Conservation (phyloP, 2,797 vertebrate species). For the Cynodonichthys magdalenae region DNA sequence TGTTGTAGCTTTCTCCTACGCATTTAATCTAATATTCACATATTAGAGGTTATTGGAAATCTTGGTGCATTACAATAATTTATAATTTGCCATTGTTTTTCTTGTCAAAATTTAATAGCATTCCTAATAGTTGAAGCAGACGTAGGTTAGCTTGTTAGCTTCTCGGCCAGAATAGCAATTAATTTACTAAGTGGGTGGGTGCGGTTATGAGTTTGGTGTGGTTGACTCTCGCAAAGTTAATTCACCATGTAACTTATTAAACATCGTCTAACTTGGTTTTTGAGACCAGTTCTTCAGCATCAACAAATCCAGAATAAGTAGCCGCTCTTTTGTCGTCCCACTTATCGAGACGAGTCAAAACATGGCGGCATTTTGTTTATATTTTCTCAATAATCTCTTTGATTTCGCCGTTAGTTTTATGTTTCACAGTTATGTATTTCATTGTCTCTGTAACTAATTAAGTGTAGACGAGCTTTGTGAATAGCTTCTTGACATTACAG, state of each 20-base stretch:
- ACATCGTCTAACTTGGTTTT: background rate
- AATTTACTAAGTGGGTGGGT: constrained; percentile 75
- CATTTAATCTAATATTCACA: constrained; percentile 9
- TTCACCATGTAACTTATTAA: no score
- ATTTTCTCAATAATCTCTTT: no score
- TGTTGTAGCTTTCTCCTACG: constrained; percentile 26
- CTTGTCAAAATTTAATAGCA: background rate
- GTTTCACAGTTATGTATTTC: background rate
- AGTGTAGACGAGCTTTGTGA: background rate
- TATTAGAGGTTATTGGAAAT: background rate
- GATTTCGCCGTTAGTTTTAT: no score
- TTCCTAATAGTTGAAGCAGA: background rate
- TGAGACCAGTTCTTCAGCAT: background rate
- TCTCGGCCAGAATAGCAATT: constrained; percentile 44
- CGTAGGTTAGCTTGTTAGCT: constrained; percentile 54
- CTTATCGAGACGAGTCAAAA: background rate
- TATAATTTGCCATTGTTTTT: background rate
- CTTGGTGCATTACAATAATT: background rate
- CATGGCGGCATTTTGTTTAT: no score
- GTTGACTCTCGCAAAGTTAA: constrained; percentile 35
- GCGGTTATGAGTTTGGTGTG: constrained; percentile 56
- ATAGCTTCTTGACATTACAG: background rate
- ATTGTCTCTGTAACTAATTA: background rate
- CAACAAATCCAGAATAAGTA: background rate
- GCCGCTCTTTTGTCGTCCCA: background rate